A percentile compares a stretch with the other conserved stretches of the same genome.
Evolutionary conservation across 2,888 invertebrate genomes (phyloP).

Genomic region (Diarsia rubi): DNA sequence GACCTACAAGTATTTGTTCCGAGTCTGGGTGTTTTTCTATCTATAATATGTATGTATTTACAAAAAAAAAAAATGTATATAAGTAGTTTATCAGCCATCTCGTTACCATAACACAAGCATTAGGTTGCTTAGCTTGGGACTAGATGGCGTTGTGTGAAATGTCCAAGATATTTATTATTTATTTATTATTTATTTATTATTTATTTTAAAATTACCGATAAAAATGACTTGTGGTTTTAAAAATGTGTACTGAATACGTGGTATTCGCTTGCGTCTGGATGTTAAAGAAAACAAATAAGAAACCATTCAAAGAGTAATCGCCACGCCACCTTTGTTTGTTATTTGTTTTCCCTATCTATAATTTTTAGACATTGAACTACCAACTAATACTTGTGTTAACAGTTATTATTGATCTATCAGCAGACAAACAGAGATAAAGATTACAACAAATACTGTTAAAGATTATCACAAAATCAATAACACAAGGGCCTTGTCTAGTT

Average conservation of each 20-base stretch:
- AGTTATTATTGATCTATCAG: neutral
- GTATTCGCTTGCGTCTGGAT: neutral
- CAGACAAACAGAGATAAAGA: neutral
- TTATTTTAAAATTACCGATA: neutral
- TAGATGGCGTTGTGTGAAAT: no score
- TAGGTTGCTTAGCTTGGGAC: no score
- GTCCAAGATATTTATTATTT: no score
- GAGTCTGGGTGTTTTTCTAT: no score
- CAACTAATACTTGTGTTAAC: neutral
- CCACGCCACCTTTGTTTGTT: neutral
- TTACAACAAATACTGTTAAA: conserved; percentile 11
- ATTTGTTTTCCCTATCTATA: neutral
- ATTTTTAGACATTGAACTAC: conserved; percentile 29
- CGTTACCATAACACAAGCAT: no score
- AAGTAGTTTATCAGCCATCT: no score
- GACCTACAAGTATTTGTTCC: no score
- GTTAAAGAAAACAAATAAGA: neutral
- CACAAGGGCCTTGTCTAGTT: neutral
- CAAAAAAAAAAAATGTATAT: no score
- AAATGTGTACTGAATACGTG: neutral
- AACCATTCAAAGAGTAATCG: neutral
- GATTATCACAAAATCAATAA: conserved; percentile 14
- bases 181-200: no score
- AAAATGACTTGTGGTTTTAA: neutral
- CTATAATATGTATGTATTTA: no score